These are phyloP conservation scores for Tribolium castaneum DNA, from an alignment of 1,140 invertebrate genomes.

Conservation along the genomic window DNA sequence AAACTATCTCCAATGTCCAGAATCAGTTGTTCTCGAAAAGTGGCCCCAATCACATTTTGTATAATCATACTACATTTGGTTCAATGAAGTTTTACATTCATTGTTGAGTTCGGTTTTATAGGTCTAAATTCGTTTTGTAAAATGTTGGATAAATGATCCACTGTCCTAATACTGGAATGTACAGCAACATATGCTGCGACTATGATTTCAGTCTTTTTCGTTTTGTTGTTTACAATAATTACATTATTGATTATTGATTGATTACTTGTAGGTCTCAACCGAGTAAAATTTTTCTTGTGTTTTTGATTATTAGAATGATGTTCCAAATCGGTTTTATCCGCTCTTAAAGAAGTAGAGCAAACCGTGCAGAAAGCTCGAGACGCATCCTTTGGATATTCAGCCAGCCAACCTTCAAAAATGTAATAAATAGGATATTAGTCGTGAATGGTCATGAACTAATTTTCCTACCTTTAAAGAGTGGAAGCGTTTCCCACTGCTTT, in stretches of 20 bases:
- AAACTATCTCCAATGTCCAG: neutral
- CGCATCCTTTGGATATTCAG: neutral
- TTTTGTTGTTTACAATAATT: neutral
- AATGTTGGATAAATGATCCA: neutral
- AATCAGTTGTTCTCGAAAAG: neutral
- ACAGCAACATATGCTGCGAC: neutral
- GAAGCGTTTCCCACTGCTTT: neutral
- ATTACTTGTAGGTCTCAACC: neutral
- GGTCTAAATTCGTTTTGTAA: neutral
- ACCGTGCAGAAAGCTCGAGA: neutral
- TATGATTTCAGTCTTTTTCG: neutral
- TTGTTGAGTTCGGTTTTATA: neutral
- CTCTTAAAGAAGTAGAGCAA: neutral
- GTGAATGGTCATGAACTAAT: neutral
- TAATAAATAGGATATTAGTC: too few relatives aligned
- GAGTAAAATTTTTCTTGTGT: neutral
- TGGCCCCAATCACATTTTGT: neutral
- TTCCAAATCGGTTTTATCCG: neutral
- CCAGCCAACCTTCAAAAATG: too few relatives aligned
- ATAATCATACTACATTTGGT: conserved; percentile 4
- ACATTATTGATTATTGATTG: neutral
- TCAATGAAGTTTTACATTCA: neutral
- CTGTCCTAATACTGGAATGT: neutral
- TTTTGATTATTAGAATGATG: neutral
- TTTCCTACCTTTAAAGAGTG: neutral